Conservation (phyloP, 53 echinoderm and acorn worm species). For the Arbacia lixula region DNA sequence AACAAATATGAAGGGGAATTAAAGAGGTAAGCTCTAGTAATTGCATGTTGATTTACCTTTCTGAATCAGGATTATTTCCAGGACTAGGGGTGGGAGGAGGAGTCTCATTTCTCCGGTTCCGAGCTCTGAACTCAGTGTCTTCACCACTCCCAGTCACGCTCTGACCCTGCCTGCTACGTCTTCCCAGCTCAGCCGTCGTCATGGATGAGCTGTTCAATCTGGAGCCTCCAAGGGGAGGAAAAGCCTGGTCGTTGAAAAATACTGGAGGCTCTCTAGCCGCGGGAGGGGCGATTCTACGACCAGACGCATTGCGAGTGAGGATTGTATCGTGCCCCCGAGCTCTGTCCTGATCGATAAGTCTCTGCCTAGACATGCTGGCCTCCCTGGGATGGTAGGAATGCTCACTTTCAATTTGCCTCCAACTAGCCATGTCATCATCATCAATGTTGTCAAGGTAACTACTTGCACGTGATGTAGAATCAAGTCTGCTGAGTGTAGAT, state of each 20-base stretch:
- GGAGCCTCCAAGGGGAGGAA: conserved; percentile 13
- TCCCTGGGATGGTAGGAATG: conserved; percentile 23
- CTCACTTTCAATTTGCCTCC: conserved; percentile 44
- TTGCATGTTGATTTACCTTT: conserved; percentile 36
- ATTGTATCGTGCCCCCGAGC: conserved; percentile 14
- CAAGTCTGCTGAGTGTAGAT: background rate
- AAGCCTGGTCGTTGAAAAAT: background rate
- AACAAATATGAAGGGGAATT: no score
- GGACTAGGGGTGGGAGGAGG: conserved; percentile 45
- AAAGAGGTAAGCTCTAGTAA: no score
- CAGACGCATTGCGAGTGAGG: conserved; percentile 5
- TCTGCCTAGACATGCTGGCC: conserved; percentile 20
- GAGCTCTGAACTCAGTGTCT: background rate
- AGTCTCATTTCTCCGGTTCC: conserved; percentile 32
- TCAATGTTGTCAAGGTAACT: conserved; percentile 13
- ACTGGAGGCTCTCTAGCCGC: background rate
- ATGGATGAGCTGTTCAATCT: background rate
- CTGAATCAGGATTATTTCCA: background rate
- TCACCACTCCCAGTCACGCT: background rate
- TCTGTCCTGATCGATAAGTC: conserved; percentile 39
- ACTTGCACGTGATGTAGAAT: background rate
- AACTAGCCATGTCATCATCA: conserved; percentile 25
- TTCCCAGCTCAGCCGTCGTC: background rate
- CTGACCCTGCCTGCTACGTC: background rate
- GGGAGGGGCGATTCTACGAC: conserved; percentile 15